Percentiles rank a stretch among this genome's conserved stretches.
Evolutionary conservation across 2,113 vertebrate species (phyloP).

Genomic region (Hiodon alosoides): DNA sequence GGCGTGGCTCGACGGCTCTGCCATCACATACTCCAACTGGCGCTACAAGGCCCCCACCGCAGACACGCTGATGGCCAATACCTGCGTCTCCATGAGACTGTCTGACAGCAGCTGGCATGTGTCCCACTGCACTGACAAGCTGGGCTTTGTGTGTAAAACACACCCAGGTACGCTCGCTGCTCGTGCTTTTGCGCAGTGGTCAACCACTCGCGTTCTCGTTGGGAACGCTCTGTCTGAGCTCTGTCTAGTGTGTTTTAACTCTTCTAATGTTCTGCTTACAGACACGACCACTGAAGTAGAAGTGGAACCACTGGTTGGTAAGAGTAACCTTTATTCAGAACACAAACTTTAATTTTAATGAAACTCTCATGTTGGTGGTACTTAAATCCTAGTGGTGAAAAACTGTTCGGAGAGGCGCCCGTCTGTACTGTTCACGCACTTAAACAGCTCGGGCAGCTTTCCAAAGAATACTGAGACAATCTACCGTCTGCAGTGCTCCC

Average conservation of each 20-base stretch:
- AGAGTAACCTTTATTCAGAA: slow-evolving; percentile 21
- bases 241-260: not conserved
- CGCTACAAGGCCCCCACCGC: slow-evolving; percentile 62
- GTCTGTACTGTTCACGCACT: too few species aligned
- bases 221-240: too few species aligned
- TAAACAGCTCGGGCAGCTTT: too few species aligned
- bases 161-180: slow-evolving; percentile 59
- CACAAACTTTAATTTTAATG: not conserved
- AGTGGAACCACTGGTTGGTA: slow-evolving; percentile 66
- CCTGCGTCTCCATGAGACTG: slow-evolving; percentile 68
- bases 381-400: not conserved
- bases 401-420: not conserved
- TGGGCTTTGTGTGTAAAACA: slow-evolving; percentile 83
- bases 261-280: slow-evolving; percentile 50
- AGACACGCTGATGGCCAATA: slow-evolving; percentile 52
- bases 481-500: too few species aligned
- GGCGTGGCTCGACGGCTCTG: slow-evolving; percentile 75
- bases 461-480: too few species aligned
- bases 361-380: not conserved
- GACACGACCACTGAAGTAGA: slow-evolving; percentile 51
- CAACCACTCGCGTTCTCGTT: too few species aligned
- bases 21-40: slow-evolving; percentile 79
- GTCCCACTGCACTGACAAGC: slow-evolving; percentile 64
- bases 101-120: slow-evolving; percentile 74
- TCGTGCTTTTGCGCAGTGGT: too few species aligned